Conservation (phyloP, 1,140 invertebrate genomes). For the Polypedilum vanderplanki region DNA sequence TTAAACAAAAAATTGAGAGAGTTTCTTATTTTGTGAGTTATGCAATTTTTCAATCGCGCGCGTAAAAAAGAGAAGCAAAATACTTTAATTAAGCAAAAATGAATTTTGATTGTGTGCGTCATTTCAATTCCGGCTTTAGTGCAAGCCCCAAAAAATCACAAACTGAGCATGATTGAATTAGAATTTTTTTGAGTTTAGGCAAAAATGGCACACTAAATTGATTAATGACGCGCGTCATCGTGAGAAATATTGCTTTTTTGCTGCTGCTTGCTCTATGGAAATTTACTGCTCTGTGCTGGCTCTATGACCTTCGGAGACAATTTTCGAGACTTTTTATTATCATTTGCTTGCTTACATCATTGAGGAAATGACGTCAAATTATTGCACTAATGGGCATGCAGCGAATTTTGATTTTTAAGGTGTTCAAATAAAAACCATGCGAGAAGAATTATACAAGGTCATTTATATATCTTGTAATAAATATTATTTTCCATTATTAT, state of each 20-base stretch:
- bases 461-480: constrained; percentile 25
- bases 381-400: too few relatives aligned
- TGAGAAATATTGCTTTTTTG: background rate
- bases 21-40: background rate
- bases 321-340: background rate
- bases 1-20: background rate
- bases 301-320: background rate
- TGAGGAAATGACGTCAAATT: constrained; percentile 1
- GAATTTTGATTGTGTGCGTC: too few relatives aligned
- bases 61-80: too few relatives aligned
- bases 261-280: background rate
- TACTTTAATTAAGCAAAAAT: too few relatives aligned
- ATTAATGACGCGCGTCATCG: constrained; percentile 24
- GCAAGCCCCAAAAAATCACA: background rate
- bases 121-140: background rate
- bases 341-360: background rate
- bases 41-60: background rate
- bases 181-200: background rate
- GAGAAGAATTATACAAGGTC: constrained; percentile 9
- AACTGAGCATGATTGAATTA: background rate
- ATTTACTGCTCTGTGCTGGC: background rate
- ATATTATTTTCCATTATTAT: background rate
- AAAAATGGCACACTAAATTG: constrained; percentile 19
- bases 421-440: background rate
- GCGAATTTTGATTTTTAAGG: too few relatives aligned